A percentile compares a stretch with the other conserved stretches of the same genome.
Evolutionary conservation across 2,888 invertebrate species (phyloP).

Genomic region (Oxycera nigricornis): DNA sequence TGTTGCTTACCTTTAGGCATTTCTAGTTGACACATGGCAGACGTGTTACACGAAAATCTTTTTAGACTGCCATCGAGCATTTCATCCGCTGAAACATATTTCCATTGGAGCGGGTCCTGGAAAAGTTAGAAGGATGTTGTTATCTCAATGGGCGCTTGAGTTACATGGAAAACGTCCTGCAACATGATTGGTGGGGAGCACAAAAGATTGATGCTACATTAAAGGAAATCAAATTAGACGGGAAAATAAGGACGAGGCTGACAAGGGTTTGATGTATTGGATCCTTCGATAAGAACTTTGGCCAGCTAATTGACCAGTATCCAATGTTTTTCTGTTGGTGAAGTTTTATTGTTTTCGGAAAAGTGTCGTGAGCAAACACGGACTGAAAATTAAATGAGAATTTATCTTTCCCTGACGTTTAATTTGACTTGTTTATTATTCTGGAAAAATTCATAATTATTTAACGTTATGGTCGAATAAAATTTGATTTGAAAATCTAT

Average conservation of each 20-base stretch:
- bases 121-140: slow-evolving; percentile 4
- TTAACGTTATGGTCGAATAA: too few relatives aligned
- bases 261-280: slow-evolving; percentile 23
- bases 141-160: slow-evolving; percentile 9
- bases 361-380: too few relatives aligned
- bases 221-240: slow-evolving; percentile 28
- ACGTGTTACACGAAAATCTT: slow-evolving; percentile 44
- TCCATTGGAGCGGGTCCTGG: not conserved
- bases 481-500: too few relatives aligned
- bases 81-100: slow-evolving; percentile 3
- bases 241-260: slow-evolving; percentile 5
- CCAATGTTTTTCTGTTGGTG: too few relatives aligned
- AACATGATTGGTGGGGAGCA: not conserved
- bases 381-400: too few relatives aligned
- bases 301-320: not conserved
- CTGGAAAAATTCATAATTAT: too few relatives aligned
- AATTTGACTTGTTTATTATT: too few relatives aligned
- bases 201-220: slow-evolving; percentile 38
- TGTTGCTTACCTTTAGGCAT: slow-evolving; percentile 44
- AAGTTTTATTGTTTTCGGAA: too few relatives aligned
- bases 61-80: slow-evolving; percentile 38
- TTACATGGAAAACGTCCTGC: not conserved
- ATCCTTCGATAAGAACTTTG: not conserved
- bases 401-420: too few relatives aligned
- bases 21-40: slow-evolving; percentile 43